Evolutionary conservation across 2,113 vertebrate species (phyloP).

Genomic region (Collichthys lucidus): DNA sequence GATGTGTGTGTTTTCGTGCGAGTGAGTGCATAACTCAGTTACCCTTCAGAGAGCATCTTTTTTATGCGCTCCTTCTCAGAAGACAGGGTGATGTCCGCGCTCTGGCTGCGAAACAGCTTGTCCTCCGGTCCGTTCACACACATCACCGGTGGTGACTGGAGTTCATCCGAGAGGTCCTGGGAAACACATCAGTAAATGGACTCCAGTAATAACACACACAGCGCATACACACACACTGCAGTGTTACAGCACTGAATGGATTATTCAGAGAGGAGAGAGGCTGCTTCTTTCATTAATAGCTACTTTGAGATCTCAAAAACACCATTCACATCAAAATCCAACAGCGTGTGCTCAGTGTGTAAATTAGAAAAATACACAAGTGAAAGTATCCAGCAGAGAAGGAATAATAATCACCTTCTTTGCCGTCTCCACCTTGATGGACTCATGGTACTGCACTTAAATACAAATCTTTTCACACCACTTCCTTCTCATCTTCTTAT

Average conservation of each 20-base stretch:
- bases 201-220: constrained; percentile 31
- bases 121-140: constrained; percentile 95
- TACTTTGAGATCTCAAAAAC: neutral
- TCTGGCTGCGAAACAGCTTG: constrained; percentile 95
- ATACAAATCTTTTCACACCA: neutral
- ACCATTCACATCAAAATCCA: neutral
- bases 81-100: constrained; percentile 91
- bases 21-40: constrained; percentile 19
- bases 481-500: neutral
- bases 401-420: neutral
- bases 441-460: neutral
- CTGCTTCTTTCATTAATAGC: neutral
- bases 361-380: neutral
- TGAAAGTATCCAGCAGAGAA: neutral
- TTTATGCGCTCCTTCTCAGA: constrained; percentile 94
- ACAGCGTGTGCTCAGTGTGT: neutral
- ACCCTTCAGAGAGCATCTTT: constrained; percentile 98
- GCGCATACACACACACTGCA: neutral
- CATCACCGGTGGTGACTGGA: constrained; percentile 86
- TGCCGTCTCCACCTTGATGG: neutral
- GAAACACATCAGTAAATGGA: constrained; percentile 70
- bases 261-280: neutral
- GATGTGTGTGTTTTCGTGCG: neutral
- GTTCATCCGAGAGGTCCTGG: constrained; percentile 85
- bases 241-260: neutral